Percentiles rank a stretch among this genome's conserved stretches.
These are phyloP conservation scores for Eupithecia centaureata DNA, from an alignment of 2,888 invertebrate species.

Conservation along the genomic window DNA sequence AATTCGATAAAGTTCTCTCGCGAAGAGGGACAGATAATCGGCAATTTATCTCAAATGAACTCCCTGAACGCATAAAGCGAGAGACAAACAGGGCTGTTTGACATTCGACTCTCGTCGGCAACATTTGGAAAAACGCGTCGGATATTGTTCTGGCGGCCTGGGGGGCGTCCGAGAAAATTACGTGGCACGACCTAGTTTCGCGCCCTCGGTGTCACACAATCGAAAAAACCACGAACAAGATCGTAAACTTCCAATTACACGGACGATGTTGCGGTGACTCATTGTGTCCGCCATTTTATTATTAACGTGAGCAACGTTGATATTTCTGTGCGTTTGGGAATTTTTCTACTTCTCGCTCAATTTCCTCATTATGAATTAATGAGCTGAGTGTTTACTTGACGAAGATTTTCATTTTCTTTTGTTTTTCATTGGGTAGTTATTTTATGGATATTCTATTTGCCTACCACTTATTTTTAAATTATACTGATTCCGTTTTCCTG, in stretches of 20 bases:
- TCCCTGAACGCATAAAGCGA: slow-evolving; percentile 64
- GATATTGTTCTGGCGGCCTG: slow-evolving; percentile 70
- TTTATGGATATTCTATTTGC: not conserved
- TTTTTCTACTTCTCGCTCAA: slow-evolving; percentile 48
- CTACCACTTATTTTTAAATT: not conserved
- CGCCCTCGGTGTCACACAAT: slow-evolving; percentile 65
- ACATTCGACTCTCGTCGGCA: slow-evolving; percentile 70
- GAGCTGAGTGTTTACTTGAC: not conserved
- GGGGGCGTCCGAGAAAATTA: slow-evolving; percentile 73
- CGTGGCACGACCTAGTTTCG: slow-evolving; percentile 73
- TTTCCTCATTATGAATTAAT: slow-evolving; percentile 21
- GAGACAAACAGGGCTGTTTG: slow-evolving; percentile 72
- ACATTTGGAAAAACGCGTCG: slow-evolving; percentile 72
- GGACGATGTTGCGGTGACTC: slow-evolving; percentile 63
- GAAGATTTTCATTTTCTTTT: not conserved
- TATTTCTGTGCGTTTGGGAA: slow-evolving; percentile 50
- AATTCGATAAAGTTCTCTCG: slow-evolving; percentile 59
- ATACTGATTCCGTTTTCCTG: not conserved
- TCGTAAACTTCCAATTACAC: slow-evolving; percentile 76
- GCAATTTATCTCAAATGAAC: slow-evolving; percentile 64
- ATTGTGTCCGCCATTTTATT: slow-evolving; percentile 60
- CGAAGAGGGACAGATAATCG: slow-evolving; percentile 55
- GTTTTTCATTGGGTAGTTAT: not conserved
- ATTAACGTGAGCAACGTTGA: slow-evolving; percentile 54
- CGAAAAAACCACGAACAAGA: slow-evolving; percentile 72